Conservation (phyloP, 2,797 vertebrate genomes). For the Poliocrania exsul region DNA sequence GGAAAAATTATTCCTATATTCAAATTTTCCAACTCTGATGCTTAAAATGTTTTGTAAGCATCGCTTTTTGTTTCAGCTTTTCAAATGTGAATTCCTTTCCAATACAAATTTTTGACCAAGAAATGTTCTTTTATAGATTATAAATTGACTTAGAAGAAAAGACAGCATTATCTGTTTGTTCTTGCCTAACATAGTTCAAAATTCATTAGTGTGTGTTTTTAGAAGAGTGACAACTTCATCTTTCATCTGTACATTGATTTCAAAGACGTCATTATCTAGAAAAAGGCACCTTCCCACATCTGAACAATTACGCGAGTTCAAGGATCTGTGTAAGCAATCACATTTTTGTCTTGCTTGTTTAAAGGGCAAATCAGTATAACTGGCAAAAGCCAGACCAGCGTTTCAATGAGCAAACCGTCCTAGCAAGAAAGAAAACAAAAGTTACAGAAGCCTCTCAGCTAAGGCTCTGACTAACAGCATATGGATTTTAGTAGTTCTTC, state of each 20-base stretch:
- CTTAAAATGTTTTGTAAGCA: background rate
- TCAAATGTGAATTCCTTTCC: constrained; percentile 22
- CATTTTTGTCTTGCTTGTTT: background rate
- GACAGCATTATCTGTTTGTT: constrained; percentile 9
- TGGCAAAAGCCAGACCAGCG: background rate
- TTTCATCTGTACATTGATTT: background rate
- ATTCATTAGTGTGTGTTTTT: constrained; percentile 46
- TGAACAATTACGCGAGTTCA: background rate
- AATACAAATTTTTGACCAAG: background rate
- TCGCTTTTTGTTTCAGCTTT: background rate
- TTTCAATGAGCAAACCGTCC: background rate
- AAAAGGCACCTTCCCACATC: background rate
- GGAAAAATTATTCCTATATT: background rate
- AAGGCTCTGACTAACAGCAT: background rate
- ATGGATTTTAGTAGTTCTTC: background rate
- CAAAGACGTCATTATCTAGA: background rate
- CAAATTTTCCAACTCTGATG: background rate
- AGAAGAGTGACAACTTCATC: constrained; percentile 26
- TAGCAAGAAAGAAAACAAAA: background rate
- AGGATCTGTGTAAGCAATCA: background rate
- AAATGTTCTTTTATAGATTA: constrained; percentile 21
- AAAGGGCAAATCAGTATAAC: background rate
- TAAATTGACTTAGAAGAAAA: constrained; percentile 28
- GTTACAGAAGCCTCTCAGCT: background rate
- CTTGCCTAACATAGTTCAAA: constrained; percentile 20